A percentile compares a stretch with the other conserved stretches of the same genome.
Conservation (phyloP, 2,113 vertebrate species). For the Lutjanus erythropterus region DNA sequence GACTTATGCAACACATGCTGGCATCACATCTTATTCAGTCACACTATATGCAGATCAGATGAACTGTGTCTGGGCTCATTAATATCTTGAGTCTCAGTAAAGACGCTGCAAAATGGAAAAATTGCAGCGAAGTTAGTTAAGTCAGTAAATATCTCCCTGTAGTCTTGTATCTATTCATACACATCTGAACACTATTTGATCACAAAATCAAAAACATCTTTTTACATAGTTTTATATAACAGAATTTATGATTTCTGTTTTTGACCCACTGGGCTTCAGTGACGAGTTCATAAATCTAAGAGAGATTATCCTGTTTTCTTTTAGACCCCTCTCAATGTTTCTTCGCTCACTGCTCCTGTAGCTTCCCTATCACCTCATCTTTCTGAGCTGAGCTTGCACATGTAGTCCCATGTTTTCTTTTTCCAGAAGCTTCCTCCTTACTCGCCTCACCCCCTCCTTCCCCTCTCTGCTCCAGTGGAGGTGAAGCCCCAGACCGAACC, state of each 20-base stretch:
- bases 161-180: neutral
- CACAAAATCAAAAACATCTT: neutral
- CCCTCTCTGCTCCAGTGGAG: neutral
- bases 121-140: neutral
- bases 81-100: too few relatives aligned
- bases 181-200: neutral
- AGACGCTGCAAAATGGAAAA: too few relatives aligned
- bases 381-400: conserved; percentile 38
- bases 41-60: neutral
- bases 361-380: conserved; percentile 45
- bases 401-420: conserved; percentile 5
- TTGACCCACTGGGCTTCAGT: conserved; percentile 23
- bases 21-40: neutral
- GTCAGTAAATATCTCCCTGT: neutral
- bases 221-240: neutral
- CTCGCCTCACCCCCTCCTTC: neutral
- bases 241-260: conserved; percentile 7
- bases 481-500: neutral
- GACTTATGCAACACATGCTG: too few relatives aligned
- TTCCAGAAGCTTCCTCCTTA: conserved; percentile 14
- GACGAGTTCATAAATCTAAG: conserved; percentile 34
- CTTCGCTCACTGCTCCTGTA: conserved; percentile 17
- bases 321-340: conserved; percentile 14
- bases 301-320: conserved; percentile 29
- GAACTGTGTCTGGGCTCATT: neutral